Conservation (phyloP, 2,888 invertebrate species). For the Onchidella celtica region DNA sequence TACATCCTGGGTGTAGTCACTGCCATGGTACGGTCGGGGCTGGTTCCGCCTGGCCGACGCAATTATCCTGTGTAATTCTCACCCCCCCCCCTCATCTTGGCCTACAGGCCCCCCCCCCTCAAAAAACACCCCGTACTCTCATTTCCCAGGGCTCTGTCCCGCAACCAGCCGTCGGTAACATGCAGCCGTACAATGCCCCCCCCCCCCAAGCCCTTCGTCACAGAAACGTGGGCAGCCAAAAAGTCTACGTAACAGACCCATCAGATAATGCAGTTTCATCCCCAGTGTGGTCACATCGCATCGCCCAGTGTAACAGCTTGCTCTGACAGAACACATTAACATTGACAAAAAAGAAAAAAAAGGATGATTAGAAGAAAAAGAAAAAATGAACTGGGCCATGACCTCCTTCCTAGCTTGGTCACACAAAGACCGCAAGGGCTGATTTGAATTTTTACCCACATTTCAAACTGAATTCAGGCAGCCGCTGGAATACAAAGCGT, state of each 20-base stretch:
- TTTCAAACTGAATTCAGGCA: no score
- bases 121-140: no score
- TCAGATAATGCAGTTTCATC: no score
- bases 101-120: neutral
- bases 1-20: no score
- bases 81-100: neutral
- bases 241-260: no score
- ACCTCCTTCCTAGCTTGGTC: neutral
- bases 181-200: no score
- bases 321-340: slow-evolving; percentile 28
- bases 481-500: no score
- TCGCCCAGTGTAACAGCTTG: slow-evolving; percentile 23
- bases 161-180: slow-evolving; percentile 20
- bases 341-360: slow-evolving; percentile 8
- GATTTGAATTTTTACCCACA: neutral
- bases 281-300: no score
- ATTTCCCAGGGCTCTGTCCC: no score
- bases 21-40: no score
- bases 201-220: no score
- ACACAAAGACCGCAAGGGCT: slow-evolving; percentile 16
- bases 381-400: neutral
- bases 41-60: slow-evolving; percentile 17
- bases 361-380: slow-evolving; percentile 15
- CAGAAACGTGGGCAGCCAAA: no score
- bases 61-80: neutral